Conservation (phyloP, 2,888 invertebrate genomes). For the Epinotia nisella region DNA sequence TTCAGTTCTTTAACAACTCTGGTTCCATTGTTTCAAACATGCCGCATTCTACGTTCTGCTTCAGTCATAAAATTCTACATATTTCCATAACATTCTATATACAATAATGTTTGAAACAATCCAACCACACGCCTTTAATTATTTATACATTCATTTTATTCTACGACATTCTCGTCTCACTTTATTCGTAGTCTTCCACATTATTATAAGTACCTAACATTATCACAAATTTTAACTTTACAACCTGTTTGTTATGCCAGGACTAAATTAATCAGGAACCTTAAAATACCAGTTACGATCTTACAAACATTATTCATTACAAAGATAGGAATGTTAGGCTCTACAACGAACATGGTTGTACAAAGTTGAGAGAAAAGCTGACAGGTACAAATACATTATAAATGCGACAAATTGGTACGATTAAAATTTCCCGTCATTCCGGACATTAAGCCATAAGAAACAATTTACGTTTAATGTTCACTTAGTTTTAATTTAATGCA, state of each 20-base stretch:
- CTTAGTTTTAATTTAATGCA: slow-evolving; percentile 28
- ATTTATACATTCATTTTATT: slow-evolving; percentile 61
- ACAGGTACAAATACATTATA: slow-evolving; percentile 48
- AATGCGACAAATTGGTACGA: slow-evolving; percentile 46
- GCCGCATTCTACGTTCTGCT: slow-evolving; percentile 2
- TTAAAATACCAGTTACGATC: slow-evolving; percentile 63
- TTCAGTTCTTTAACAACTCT: slow-evolving; percentile 81
- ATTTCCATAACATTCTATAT: slow-evolving; percentile 38
- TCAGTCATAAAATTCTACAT: slow-evolving; percentile 20
- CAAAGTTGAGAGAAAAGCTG: slow-evolving; percentile 42
- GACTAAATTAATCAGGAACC: slow-evolving; percentile 69
- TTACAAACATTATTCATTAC: slow-evolving; percentile 47
- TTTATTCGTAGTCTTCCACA: slow-evolving; percentile 59
- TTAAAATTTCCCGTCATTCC: slow-evolving; percentile 28
- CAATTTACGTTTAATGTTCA: slow-evolving; percentile 26
- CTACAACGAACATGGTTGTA: slow-evolving; percentile 50
- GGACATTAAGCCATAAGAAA: slow-evolving; percentile 38
- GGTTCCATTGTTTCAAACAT: slow-evolving; percentile 42
- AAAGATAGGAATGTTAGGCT: slow-evolving; percentile 66
- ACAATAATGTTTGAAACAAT: slow-evolving; percentile 41
- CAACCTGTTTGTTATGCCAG: slow-evolving; percentile 57
- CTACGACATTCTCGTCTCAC: slow-evolving; percentile 56
- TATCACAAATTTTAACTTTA: slow-evolving; percentile 74
- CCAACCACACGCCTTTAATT: slow-evolving; percentile 28
- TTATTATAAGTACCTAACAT: slow-evolving; percentile 75